Evolutionary conservation across 1,140 invertebrate species (phyloP), one percentile per base, ranked within the genome.

Genomic region (Cydia splendana): DNA sequence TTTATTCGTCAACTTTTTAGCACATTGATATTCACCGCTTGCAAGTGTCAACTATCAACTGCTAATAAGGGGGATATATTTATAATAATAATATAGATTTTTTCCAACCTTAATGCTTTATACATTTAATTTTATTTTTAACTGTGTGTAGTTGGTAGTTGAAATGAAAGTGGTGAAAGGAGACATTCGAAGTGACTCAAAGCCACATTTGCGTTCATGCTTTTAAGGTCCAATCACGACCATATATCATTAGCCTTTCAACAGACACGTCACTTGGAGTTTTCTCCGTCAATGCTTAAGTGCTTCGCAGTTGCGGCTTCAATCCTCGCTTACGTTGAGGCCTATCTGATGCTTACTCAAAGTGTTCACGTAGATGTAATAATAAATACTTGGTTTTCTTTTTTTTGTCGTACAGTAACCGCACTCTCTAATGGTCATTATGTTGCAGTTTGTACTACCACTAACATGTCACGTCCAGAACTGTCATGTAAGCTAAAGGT

Each of bases 401-500:
- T 91, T 92, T 88, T 93, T 93, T 93, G 89, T 91, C 90, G 91
- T 92, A 91, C 90, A 91, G 91, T 93, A 92, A 93, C 91, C 88
- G 91, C 91, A 93, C 91, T 91, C 82, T 89, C 90, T 93, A 93
- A 93, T 93, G 91, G 91, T 93, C 89, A 92, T 93, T 93, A 93
- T 92, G 91, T 93, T 93, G 91, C 91, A 92, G 91, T 93, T 91
- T 93, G 90, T 92, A 90, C 90, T 92, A 91, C 91, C 91, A 93
- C 91, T 93, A 93, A 93, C 91, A 93, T 93, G 91, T 93, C 90
- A 93, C 91, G 90, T 91, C 91, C 91, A 93, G 91, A 93, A 91
- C 88, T 93, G 90, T 93, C 91, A 93, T 93, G 91, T 93, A 92
- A 93, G 91, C 90, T 93, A 93, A 92, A 93, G 91, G 91, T 93